phyloP scores from a whole-genome alignment of 2,113 vertebrate species.

The Pelmatolapia mariae region DNA sequence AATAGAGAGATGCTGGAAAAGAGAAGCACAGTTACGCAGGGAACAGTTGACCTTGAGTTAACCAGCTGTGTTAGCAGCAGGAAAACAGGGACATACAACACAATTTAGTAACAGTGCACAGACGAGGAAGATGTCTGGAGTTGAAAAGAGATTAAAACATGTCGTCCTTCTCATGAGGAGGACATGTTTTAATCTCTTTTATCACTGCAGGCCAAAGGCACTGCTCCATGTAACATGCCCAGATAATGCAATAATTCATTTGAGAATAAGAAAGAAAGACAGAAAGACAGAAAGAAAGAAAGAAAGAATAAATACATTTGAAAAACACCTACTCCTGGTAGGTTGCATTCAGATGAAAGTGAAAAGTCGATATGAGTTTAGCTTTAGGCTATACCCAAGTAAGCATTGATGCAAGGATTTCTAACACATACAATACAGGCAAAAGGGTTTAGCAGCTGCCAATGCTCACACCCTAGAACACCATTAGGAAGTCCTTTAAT shows the following conservation, averaged over 20 bases:
- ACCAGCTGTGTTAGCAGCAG: not conserved
- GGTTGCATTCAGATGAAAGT: not conserved
- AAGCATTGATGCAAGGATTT: not conserved
- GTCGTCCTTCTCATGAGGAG: not conserved
- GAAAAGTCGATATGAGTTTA: not conserved
- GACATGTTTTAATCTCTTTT: not conserved
- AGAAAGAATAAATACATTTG: not conserved
- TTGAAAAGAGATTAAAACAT: not conserved
- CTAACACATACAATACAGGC: not conserved
- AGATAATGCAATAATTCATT: not conserved
- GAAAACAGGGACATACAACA: not conserved
- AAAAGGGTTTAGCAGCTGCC: not conserved
- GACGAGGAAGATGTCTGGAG: not conserved
- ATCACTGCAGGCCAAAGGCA: not conserved
- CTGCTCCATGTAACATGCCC: not conserved
- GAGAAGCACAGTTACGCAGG: not conserved
- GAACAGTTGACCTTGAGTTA: not conserved
- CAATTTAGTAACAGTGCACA: not conserved
- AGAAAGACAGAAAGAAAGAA: not conserved
- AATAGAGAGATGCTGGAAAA: conserved; percentile 86
- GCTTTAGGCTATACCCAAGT: not conserved
- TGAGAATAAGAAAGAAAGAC: not conserved
- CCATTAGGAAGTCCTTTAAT: not conserved
- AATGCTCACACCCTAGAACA: not conserved
- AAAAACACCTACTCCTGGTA: not conserved